phyloP scores from a whole-genome alignment of 2,797 vertebrate genomes.

The Gobionotothen gibberifrons region DNA sequence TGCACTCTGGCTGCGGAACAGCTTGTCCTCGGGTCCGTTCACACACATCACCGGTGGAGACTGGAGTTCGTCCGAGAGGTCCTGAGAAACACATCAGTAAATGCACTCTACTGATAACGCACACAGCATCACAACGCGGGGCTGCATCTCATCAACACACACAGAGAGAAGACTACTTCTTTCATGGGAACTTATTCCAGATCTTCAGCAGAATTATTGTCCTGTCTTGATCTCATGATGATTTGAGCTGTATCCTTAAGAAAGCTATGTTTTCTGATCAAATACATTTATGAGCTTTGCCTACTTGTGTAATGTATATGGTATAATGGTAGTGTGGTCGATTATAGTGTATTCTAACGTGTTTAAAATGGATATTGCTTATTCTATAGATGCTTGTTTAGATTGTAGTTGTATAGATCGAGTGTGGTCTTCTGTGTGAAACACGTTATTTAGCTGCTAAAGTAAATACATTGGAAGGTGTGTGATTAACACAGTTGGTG shows the following conservation, averaged over 20 bases:
- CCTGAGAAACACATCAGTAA: conserved; percentile 78
- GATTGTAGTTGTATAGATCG: too few species aligned
- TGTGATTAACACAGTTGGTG: too few species aligned
- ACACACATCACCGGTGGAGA: conserved; percentile 86
- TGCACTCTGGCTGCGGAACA: conserved; percentile 95
- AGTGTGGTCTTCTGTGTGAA: too few species aligned
- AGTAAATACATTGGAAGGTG: too few species aligned
- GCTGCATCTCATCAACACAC: too few species aligned
- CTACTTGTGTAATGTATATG: too few species aligned
- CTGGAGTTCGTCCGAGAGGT: conserved; percentile 86
- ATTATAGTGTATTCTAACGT: too few species aligned
- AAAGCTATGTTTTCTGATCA: not conserved
- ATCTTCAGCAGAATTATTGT: not conserved
- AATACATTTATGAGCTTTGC: not conserved
- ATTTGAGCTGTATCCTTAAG: not conserved
- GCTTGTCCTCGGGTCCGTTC: conserved; percentile 95
- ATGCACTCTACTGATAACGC: conserved; percentile 49
- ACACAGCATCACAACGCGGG: not conserved
- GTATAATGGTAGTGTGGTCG: too few species aligned
- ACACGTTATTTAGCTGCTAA: too few species aligned
- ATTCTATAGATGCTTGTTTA: too few species aligned
- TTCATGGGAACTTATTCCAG: not conserved
- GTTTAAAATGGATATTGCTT: too few species aligned
- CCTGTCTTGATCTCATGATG: not conserved
- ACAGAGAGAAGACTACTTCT: not conserved